phyloP scores from a whole-genome alignment of 2,888 invertebrate species.

The Scaeva pyrastri region DNA sequence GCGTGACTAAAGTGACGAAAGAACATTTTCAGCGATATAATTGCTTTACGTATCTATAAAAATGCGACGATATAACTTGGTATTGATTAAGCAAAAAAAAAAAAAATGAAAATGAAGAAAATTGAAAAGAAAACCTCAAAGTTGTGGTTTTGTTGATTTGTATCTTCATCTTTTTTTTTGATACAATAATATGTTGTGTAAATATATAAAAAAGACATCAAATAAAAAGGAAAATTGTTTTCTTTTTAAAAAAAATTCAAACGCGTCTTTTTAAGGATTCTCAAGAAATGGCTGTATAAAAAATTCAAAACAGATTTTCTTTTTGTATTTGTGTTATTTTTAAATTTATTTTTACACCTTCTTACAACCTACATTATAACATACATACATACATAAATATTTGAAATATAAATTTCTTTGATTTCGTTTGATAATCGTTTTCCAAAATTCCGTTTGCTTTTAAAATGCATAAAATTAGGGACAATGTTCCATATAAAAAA shows the following conservation, averaged over 20 bases:
- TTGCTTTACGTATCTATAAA: constrained; percentile 2
- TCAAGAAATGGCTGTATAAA: neutral
- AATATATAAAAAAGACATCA: neutral
- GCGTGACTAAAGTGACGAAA: constrained; percentile 6
- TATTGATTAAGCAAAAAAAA: neutral
- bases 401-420: too few relatives aligned
- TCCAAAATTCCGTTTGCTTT: too few relatives aligned
- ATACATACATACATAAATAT: too few relatives aligned
- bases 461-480: too few relatives aligned
- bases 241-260: neutral
- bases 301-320: too few relatives aligned
- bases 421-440: too few relatives aligned
- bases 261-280: neutral
- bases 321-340: too few relatives aligned
- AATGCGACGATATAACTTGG: neutral
- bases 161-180: neutral
- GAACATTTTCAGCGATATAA: neutral
- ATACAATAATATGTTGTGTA: neutral
- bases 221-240: neutral
- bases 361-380: too few relatives aligned
- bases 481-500: too few relatives aligned
- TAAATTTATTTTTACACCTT: too few relatives aligned
- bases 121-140: constrained; percentile 16
- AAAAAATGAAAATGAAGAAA: too few relatives aligned
- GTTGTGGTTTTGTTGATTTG: neutral